These are phyloP conservation scores for Himalopsyche japonica DNA, from an alignment of 2,888 invertebrate species.

Conservation along the genomic window DNA sequence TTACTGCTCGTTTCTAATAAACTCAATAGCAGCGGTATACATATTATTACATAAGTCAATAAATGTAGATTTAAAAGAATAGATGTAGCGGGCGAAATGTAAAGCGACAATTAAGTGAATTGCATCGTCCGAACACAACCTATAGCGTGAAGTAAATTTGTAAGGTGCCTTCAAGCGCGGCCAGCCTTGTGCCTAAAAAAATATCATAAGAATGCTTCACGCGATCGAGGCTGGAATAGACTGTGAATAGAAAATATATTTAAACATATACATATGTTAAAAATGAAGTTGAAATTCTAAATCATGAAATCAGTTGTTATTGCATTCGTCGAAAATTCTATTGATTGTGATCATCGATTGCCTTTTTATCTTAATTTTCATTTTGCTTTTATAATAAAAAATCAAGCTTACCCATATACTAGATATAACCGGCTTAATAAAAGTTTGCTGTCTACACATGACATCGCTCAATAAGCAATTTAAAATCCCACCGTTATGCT, in stretches of 20 bases:
- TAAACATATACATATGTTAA: conserved; percentile 35
- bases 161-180: conserved; percentile 62
- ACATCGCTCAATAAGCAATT: conserved; percentile 40
- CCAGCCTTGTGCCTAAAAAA: conserved; percentile 63
- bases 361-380: conserved; percentile 33
- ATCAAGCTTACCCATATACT: neutral
- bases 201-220: conserved; percentile 35
- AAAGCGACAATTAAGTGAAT: neutral
- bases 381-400: conserved; percentile 5
- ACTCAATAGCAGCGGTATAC: conserved; percentile 33
- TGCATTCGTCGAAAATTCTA: conserved; percentile 40
- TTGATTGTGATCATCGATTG: conserved; percentile 39
- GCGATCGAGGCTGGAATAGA: conserved; percentile 40
- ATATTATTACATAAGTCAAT: conserved; percentile 36
- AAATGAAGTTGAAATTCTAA: conserved; percentile 41
- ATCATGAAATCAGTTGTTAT: conserved; percentile 40
- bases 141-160: conserved; percentile 28
- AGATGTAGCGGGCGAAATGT: neutral
- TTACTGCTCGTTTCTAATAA: conserved; percentile 25
- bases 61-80: conserved; percentile 16
- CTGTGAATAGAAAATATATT: conserved; percentile 39
- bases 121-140: conserved; percentile 14
- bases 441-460: conserved; percentile 15
- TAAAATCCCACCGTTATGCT: conserved; percentile 41
- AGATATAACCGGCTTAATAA: neutral